These are phyloP conservation scores for Eupleurogrammus muticus DNA, from an alignment of 2,797 vertebrate species.

Conservation along the genomic window DNA sequence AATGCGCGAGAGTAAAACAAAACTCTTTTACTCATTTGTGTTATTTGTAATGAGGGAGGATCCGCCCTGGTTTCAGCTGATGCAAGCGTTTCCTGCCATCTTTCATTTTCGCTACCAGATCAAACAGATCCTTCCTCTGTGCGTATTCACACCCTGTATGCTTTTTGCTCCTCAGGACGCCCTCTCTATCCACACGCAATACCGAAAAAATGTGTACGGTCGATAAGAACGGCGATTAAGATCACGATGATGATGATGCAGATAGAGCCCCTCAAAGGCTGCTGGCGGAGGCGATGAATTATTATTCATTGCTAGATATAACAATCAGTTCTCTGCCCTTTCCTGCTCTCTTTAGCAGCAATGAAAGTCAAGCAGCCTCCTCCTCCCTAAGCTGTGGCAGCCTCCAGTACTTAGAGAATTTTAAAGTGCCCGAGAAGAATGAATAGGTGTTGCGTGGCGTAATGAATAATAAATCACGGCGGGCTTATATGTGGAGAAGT, in stretches of 20 bases:
- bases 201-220: conserved; percentile 44
- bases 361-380: conserved; percentile 61
- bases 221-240: conserved; percentile 55
- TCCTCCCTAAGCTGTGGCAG: conserved; percentile 45
- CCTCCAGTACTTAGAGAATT: conserved; percentile 65
- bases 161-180: conserved; percentile 23
- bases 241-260: conserved; percentile 62
- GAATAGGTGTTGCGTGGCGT: conserved; percentile 62
- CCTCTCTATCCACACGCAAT: conserved; percentile 45
- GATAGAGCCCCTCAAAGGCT: conserved; percentile 51
- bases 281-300: conserved; percentile 19
- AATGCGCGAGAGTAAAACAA: too few relatives aligned
- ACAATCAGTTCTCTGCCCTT: conserved; percentile 38
- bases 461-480: conserved; percentile 79
- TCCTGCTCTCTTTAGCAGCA: conserved; percentile 46
- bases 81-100: conserved; percentile 54
- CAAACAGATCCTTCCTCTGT: conserved; percentile 38
- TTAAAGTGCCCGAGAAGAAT: conserved; percentile 74
- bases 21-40: too few relatives aligned
- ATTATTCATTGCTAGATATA: conserved; percentile 50
- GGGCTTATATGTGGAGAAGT: conserved; percentile 61
- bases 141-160: conserved; percentile 37
- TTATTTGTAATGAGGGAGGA: too few relatives aligned
- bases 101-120: conserved; percentile 57
- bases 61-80: conserved; percentile 42